phyloP scores from a whole-genome alignment of 2,888 invertebrate genomes.

The Megamerina dolium region DNA sequence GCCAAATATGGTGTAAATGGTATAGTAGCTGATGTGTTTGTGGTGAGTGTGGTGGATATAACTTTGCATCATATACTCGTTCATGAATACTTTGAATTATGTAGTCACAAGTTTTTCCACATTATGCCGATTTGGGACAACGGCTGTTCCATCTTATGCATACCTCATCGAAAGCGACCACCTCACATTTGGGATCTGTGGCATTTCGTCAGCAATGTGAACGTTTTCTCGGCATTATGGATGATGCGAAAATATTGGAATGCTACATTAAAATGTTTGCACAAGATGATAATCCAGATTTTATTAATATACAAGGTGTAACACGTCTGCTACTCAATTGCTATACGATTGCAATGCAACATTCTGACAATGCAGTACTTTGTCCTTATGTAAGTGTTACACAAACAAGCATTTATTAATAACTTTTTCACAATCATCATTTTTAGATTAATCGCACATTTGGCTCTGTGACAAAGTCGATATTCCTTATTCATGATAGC shows the following conservation, averaged over 20 bases:
- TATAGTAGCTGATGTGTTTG: conserved; percentile 56
- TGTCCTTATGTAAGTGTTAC: conserved; percentile 55
- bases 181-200: conserved; percentile 56
- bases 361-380: conserved; percentile 59
- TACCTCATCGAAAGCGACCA: conserved; percentile 56
- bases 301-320: conserved; percentile 60
- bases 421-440: conserved; percentile 1
- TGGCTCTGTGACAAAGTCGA: conserved; percentile 67
- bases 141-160: conserved; percentile 64
- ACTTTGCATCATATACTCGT: too few relatives aligned
- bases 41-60: conserved; percentile 29
- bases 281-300: conserved; percentile 53
- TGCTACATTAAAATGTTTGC: conserved; percentile 64
- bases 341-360: conserved; percentile 75
- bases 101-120: conserved; percentile 72
- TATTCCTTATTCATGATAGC: conserved; percentile 71
- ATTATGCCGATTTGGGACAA: conserved; percentile 64
- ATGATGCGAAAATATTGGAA: conserved; percentile 58
- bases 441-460: conserved; percentile 63
- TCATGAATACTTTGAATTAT: neutral
- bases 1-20: conserved; percentile 66
- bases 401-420: neutral
- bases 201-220: conserved; percentile 72
- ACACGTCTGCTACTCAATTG: conserved; percentile 64
- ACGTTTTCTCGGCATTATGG: conserved; percentile 54